Percentiles rank a stretch among this genome's conserved stretches.
Evolutionary conservation across 2,888 invertebrate species (phyloP).

Genomic region (Diarsia rubi): DNA sequence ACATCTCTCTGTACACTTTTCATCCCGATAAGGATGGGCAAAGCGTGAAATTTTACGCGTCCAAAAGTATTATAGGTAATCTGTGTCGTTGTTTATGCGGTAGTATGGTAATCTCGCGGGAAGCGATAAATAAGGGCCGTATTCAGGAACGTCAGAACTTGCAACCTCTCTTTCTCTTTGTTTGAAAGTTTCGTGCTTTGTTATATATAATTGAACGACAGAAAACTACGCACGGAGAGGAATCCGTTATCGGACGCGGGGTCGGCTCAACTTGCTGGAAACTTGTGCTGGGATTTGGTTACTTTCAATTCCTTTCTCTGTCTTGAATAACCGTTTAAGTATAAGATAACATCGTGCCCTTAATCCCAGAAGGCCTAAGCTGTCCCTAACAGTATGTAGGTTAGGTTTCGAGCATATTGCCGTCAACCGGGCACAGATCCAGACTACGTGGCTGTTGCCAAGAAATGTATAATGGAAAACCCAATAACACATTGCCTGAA

Average conservation of each 20-base stretch:
- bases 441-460: too few species aligned
- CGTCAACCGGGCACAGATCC: too few species aligned
- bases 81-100: conserved; percentile 76
- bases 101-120: conserved; percentile 77
- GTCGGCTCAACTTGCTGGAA: conserved; percentile 32
- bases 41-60: conserved; percentile 74
- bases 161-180: conserved; percentile 73
- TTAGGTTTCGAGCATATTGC: too few species aligned
- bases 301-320: conserved; percentile 16
- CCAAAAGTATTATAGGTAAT: conserved; percentile 69
- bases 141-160: conserved; percentile 74
- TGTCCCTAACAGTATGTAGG: too few species aligned
- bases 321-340: background rate
- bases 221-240: conserved; percentile 60
- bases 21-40: conserved; percentile 68
- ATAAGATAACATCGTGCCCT: too few species aligned
- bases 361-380: too few species aligned
- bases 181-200: conserved; percentile 77
- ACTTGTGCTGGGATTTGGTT: conserved; percentile 35
- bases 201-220: conserved; percentile 77
- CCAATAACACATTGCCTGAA: too few species aligned
- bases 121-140: conserved; percentile 77
- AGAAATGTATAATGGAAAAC: too few species aligned
- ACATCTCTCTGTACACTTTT: conserved; percentile 63
- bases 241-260: conserved; percentile 40